These are phyloP conservation scores for Rhabdornis inornatus DNA, from an alignment of 2,113 vertebrate species.

Conservation along the genomic window DNA sequence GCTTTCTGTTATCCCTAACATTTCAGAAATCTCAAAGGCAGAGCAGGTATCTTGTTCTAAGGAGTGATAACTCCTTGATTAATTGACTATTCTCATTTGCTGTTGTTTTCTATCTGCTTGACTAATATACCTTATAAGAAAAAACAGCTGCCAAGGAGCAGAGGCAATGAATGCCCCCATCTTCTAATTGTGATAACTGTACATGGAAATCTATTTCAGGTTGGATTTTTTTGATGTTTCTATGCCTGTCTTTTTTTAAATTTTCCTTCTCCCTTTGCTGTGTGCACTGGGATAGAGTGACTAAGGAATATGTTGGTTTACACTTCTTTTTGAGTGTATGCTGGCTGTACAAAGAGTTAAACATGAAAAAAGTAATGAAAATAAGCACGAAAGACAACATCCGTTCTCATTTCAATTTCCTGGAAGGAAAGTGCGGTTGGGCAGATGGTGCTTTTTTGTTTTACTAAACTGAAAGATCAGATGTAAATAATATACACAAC, in stretches of 20 bases:
- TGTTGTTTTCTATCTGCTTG: background rate
- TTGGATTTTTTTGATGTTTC: background rate
- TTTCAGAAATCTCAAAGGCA: background rate
- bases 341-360: conserved; percentile 57
- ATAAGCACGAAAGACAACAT: conserved; percentile 75
- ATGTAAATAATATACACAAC: conserved; percentile 55
- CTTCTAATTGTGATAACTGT: background rate
- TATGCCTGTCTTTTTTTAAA: background rate
- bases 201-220: background rate
- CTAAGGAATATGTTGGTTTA: background rate
- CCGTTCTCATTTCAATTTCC: conserved; percentile 81
- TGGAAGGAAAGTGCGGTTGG: conserved; percentile 77
- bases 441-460: conserved; percentile 76
- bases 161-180: background rate
- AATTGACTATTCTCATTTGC: background rate
- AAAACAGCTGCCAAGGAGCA: background rate
- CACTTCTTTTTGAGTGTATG: conserved; percentile 21
- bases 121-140: background rate
- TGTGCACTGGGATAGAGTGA: background rate
- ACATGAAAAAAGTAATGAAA: conserved; percentile 60
- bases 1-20: background rate
- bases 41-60: background rate
- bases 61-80: background rate
- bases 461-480: conserved; percentile 68
- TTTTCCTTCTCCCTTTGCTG: background rate